Evolutionary conservation across 2,888 invertebrate genomes (phyloP), one percentile per base, ranked within the genome.

Genomic region (Caenorhabditis japonica): DNA sequence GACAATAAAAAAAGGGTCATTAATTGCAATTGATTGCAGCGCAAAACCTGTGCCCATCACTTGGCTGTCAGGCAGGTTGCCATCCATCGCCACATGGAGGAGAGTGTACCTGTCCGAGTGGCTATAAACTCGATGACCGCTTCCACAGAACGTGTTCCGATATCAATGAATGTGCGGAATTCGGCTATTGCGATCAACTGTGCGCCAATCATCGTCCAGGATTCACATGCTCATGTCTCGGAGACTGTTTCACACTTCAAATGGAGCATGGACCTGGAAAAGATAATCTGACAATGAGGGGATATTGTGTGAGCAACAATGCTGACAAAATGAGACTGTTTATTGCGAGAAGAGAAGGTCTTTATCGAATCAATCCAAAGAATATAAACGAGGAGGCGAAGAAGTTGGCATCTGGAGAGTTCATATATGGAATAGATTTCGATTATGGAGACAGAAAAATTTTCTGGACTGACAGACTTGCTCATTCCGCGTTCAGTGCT

Each of bases 41-140:
- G 3, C 92, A 91, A 71, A 90, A 91, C 52, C 92, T 93, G 41
- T 97, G 97, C 88, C 92, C 92, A 0, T 91, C 92, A 2, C 89
- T 97, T 68, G 92, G 92, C 75, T 97, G 97, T 89, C 93, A 94
- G 87, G 92, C 94, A 90, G 93, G 92, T 87, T 97, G 97, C 89
- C 93, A 93, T 81, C 92, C 94, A 36, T 95, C 95, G 0, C 91
- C 94, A 7, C 91, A 75, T 53, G 79, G 77, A 27, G 86, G 71
- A 34, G 91, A 92, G 52, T 99, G 97, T 89, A 92, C 92, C 71
- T 99, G 97, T 89, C 92, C 92, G 0, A 91, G 92, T 23, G 97
- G 97, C 0, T 92, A 93, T 85, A 91, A 92, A 83, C 91, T 97
- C n/a, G 91, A 93, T 0, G 89, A 92, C 4, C 93, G 94, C 88